phyloP scores from a whole-genome alignment of 2,113 vertebrate genomes.

The Gambusia affinis region DNA sequence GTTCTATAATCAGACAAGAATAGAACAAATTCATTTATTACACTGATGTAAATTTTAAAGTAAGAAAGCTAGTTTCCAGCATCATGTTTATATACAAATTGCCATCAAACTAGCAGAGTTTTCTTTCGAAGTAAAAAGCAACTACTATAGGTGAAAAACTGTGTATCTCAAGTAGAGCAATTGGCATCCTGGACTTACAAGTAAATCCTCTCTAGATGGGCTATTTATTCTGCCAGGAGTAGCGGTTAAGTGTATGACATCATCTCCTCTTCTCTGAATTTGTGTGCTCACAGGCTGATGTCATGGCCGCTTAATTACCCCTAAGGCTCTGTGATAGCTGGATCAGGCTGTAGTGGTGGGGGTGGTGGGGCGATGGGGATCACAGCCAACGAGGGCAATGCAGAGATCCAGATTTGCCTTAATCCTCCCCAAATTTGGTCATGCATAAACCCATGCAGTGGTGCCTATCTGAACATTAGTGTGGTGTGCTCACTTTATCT shows the following conservation, averaged over 20 bases:
- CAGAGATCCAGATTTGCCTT: conserved; percentile 38
- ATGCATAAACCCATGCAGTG: background rate
- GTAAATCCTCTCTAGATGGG: conserved; percentile 67
- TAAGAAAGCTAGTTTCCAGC: background rate
- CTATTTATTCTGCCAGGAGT: conserved; percentile 42
- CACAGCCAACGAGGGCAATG: conserved; percentile 2
- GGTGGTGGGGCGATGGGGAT: conserved; percentile 9
- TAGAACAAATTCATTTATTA: background rate
- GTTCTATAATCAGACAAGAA: background rate
- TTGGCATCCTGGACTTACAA: conserved; percentile 52
- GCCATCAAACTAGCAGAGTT: conserved; percentile 24
- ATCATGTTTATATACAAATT: conserved; percentile 34
- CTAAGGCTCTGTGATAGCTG: conserved; percentile 27
- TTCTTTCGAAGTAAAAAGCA: conserved; percentile 31
- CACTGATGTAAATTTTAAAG: background rate
- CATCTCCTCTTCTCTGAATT: conserved; percentile 56
- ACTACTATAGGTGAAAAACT: conserved; percentile 20
- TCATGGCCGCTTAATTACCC: conserved; percentile 64
- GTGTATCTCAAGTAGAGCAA: conserved; percentile 58
- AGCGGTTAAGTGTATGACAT: conserved; percentile 70
- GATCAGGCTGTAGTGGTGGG: conserved; percentile 16
- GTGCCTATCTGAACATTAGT: background rate
- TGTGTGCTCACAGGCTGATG: conserved; percentile 58
- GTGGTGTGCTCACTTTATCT: conserved; percentile 16
- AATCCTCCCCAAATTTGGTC: conserved; percentile 30